Evolutionary conservation across 2,797 vertebrate genomes (phyloP).

Genomic region (Selene dorsalis): DNA sequence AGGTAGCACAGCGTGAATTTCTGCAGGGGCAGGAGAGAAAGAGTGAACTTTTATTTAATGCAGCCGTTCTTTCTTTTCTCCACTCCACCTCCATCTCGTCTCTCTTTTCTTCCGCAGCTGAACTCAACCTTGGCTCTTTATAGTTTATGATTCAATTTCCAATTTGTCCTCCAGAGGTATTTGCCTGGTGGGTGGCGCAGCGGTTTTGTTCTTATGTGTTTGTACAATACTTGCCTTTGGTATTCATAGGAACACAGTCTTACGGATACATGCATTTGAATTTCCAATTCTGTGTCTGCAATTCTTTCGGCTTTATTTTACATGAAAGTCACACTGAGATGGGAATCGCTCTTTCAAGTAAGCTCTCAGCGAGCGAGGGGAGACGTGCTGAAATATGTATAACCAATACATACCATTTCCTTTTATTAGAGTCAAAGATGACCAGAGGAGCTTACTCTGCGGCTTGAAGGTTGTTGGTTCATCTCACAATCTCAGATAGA

Average conservation of each 20-base stretch:
- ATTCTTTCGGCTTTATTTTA: conserved; percentile 63
- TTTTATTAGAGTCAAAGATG: conserved; percentile 56
- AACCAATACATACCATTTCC: conserved; percentile 52
- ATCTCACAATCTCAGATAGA: background rate
- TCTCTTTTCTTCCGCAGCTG: conserved; percentile 74
- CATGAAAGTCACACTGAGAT: conserved; percentile 68
- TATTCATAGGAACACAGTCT: conserved; percentile 69
- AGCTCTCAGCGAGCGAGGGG: conserved; percentile 27
- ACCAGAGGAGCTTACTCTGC: conserved; percentile 37
- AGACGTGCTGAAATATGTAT: conserved; percentile 55
- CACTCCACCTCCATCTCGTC: conserved; percentile 70
- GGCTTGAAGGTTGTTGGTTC: conserved; percentile 42
- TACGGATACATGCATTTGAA: conserved; percentile 64
- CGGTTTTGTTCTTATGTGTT: conserved; percentile 74
- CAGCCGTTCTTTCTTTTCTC: conserved; percentile 71
- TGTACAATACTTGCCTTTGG: conserved; percentile 72
- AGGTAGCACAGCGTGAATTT: conserved; percentile 80
- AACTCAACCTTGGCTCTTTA: conserved; percentile 80
- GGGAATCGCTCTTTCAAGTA: conserved; percentile 60
- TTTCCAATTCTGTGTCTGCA: conserved; percentile 58
- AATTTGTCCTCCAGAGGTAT: conserved; percentile 82
- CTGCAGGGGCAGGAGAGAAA: conserved; percentile 74
- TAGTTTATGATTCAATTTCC: conserved; percentile 83
- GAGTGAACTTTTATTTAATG: conserved; percentile 79
- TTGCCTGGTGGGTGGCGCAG: conserved; percentile 74